Base-by-base conservation (phyloP, 2,888 invertebrate species). In the Pherbina coryleti region DNA sequence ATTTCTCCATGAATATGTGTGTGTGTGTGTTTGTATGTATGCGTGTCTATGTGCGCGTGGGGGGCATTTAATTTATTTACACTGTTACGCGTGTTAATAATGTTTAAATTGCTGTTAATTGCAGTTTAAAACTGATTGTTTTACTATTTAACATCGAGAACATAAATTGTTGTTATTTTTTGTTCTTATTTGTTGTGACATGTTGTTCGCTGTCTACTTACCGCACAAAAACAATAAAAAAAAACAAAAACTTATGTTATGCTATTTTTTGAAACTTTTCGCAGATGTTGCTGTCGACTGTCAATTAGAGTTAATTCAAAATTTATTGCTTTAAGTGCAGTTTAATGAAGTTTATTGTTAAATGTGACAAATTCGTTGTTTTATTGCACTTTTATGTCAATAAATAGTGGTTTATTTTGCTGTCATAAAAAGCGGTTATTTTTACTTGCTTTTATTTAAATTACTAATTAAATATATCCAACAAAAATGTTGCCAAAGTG, bases 171-270 rank as follows among this genome's bases (percentile, higher is more conserved):
- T 67, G 25, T 44, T 49, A 37, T 19, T 19, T 69, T 17, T 74
- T 70, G 1, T 77, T 53, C 51, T 67, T 73, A 11, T 76, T 22
- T 70, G 34, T 64, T 81, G 79, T 74, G 71, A 77, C 75, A 77
- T 57, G 70, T 64, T 72, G 66, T 53, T 64, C 22, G 28, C 55
- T 67, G 51, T 78, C 69, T 64, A 19, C 25, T 51, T 66, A 17
- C 34, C 53, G 8, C 9, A 67, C 34, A 37, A 34, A 9, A 28
- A 37, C 14, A 11, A 44, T 11, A 73, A 28, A 57, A 60, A 9
- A 34, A 60, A 7, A 22, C 44, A 11, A 37, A 60, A 31, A 57
- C 34, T 70, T 49, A 70, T n/a, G 49, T 44, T 37, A 17, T 37
- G n/a, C 60, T 17, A 37, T 49, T 28, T 55, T 55, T 31, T 49